These are phyloP conservation scores for Bubo scandiacus DNA, from an alignment of 2,113 vertebrate species.

Conservation along the genomic window DNA sequence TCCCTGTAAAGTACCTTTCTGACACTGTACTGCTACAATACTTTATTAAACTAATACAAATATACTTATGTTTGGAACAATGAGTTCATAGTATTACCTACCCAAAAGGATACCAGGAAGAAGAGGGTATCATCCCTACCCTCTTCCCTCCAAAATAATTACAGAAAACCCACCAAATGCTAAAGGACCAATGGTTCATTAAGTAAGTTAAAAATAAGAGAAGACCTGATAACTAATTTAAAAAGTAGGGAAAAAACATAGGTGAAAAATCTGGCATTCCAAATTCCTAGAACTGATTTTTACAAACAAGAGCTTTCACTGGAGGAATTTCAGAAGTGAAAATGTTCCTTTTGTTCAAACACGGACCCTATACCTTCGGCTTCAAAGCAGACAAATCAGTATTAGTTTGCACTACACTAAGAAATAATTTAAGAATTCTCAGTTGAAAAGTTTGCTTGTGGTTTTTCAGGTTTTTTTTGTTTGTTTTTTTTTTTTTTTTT, in stretches of 20 bases:
- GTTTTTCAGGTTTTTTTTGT: neutral
- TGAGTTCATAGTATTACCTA: neutral
- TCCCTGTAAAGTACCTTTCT: neutral
- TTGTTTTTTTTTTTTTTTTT: too few relatives aligned
- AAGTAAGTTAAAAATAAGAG: neutral
- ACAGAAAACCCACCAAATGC: neutral
- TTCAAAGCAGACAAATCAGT: neutral
- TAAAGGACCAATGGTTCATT: neutral
- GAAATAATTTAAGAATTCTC: neutral
- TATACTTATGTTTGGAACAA: neutral
- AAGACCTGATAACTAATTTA: neutral
- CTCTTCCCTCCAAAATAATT: neutral
- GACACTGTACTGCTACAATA: neutral
- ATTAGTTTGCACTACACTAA: neutral
- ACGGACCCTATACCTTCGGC: neutral
- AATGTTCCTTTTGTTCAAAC: neutral
- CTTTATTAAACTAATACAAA: neutral
- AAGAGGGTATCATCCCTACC: neutral
- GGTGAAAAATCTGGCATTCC: neutral
- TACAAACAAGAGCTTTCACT: neutral
- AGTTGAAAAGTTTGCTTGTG: neutral
- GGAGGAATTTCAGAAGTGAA: neutral
- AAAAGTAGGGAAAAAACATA: neutral
- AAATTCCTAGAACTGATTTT: neutral
- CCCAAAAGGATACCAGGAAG: neutral